These are phyloP conservation scores for Macrobrachium nipponense DNA, from an alignment of 1,140 invertebrate genomes.

Conservation along the genomic window DNA sequence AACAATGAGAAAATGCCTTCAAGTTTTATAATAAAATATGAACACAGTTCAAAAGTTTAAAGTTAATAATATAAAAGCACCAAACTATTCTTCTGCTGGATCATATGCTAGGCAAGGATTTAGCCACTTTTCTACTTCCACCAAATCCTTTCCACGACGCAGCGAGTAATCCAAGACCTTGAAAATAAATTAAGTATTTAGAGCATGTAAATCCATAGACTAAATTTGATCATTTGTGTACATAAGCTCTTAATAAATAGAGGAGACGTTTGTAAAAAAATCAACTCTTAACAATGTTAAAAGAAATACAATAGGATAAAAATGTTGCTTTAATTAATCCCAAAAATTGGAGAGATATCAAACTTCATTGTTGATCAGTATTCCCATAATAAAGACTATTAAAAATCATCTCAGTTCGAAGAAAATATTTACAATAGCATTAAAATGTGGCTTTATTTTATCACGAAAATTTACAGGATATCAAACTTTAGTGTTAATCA, in stretches of 20 bases:
- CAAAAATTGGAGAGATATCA: too few relatives aligned
- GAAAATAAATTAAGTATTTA: background rate
- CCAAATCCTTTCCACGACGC: conserved; percentile 18
- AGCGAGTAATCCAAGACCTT: conserved; percentile 40
- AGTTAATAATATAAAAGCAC: background rate
- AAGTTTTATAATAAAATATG: too few relatives aligned
- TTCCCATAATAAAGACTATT: too few relatives aligned
- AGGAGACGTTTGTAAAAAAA: background rate
- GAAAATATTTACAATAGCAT: background rate
- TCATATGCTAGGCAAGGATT: conserved; percentile 39
- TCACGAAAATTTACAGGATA: background rate
- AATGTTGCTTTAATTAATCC: background rate
- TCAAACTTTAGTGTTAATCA: too few relatives aligned
- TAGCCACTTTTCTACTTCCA: conserved; percentile 43
- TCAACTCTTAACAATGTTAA: background rate
- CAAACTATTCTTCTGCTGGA: conserved; percentile 29
- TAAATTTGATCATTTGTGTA: background rate
- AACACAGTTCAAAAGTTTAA: too few relatives aligned
- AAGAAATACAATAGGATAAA: background rate
- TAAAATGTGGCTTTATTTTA: background rate
- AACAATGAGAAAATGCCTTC: too few relatives aligned
- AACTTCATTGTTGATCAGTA: too few relatives aligned
- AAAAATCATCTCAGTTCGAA: background rate
- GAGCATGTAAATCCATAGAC: background rate
- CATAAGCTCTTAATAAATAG: background rate